These are phyloP conservation scores for Cotesia vestalis DNA, from an alignment of 1,140 invertebrate genomes.

Conservation along the genomic window DNA sequence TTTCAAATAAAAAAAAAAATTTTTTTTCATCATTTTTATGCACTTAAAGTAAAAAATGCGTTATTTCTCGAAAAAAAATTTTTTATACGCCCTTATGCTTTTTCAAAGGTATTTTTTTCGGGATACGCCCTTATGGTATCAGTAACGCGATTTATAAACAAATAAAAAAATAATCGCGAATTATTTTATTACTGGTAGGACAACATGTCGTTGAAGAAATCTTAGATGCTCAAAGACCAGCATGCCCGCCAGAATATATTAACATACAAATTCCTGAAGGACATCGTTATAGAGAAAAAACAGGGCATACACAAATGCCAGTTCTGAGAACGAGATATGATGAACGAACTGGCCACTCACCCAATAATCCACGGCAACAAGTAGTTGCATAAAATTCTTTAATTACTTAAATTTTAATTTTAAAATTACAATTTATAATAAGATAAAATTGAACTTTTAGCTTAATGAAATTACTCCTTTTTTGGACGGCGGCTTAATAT, in stretches of 20 bases:
- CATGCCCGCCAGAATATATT: constrained; percentile 71
- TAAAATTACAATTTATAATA: neutral
- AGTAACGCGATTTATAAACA: neutral
- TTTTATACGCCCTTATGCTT: too few relatives aligned
- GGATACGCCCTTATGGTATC: too few relatives aligned
- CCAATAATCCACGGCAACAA: constrained; percentile 70
- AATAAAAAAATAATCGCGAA: too few relatives aligned
- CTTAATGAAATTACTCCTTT: constrained; percentile 73
- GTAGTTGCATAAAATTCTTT: constrained; percentile 44
- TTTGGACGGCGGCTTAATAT: constrained; percentile 71
- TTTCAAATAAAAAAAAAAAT: too few relatives aligned
- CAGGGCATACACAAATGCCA: constrained; percentile 60
- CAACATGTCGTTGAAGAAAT: constrained; percentile 75
- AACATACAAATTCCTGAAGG: constrained; percentile 66
- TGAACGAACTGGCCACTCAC: constrained; percentile 63
- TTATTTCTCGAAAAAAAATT: too few relatives aligned
- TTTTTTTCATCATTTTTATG: too few relatives aligned
- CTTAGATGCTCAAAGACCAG: constrained; percentile 69
- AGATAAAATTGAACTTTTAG: constrained; percentile 50
- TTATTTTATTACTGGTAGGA: constrained; percentile 52
- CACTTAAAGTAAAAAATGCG: too few relatives aligned
- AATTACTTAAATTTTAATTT: neutral
- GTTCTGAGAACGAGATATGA: constrained; percentile 66
- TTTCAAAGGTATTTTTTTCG: too few relatives aligned
- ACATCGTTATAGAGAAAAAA: constrained; percentile 54